phyloP scores from a whole-genome alignment of 2,797 vertebrate species.

The Antennarius maculatus region DNA sequence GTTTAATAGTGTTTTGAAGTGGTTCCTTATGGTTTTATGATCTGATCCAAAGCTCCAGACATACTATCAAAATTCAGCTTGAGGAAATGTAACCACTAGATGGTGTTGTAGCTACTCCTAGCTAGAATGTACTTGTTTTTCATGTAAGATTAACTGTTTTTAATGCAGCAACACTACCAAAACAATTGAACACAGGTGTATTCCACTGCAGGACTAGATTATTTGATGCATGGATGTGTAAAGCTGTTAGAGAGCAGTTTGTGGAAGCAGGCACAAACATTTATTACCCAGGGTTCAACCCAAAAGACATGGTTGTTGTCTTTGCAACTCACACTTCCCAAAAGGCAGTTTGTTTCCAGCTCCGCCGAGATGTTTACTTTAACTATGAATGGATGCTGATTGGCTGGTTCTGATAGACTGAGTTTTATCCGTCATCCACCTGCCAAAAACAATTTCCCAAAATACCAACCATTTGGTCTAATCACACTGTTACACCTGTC shows the following conservation, averaged over 20 bases:
- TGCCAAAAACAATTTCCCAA: too few species aligned
- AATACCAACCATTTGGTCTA: too few species aligned
- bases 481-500: too few species aligned
- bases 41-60: background rate
- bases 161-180: background rate
- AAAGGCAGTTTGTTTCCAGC: too few species aligned
- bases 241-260: conserved; percentile 9
- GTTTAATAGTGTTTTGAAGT: background rate
- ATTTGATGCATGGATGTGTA: background rate
- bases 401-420: too few species aligned
- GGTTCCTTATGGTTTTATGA: background rate
- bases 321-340: background rate
- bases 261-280: conserved; percentile 16
- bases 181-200: too few species aligned
- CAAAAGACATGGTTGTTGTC: conserved; percentile 5
- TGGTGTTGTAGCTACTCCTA: conserved; percentile 5
- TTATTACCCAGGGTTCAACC: conserved; percentile 26
- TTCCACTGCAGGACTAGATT: too few species aligned
- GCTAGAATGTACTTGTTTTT: background rate
- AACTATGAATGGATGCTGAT: too few species aligned
- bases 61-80: background rate
- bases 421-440: too few species aligned
- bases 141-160: too few species aligned
- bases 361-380: too few species aligned
- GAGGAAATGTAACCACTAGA: conserved; percentile 32